phyloP scores from a whole-genome alignment of 2,113 vertebrate species.

The Thunnus maccoyii region DNA sequence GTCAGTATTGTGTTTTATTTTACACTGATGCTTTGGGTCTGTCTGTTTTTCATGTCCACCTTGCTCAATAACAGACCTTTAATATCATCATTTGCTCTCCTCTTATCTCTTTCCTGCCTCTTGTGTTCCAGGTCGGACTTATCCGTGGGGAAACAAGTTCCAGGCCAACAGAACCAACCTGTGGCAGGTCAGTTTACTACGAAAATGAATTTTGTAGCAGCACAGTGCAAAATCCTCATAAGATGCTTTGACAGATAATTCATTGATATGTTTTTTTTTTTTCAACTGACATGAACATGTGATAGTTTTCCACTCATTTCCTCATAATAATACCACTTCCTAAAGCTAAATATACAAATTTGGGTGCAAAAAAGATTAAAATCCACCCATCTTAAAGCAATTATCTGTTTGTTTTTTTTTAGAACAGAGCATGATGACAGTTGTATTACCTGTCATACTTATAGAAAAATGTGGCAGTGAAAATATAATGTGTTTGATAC shows the following conservation, averaged over 20 bases:
- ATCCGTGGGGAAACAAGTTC: slow-evolving; percentile 97
- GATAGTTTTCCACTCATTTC: neutral
- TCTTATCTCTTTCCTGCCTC: neutral
- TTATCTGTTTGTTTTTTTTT: too few relatives aligned
- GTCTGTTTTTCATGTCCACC: neutral
- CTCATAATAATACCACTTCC: neutral
- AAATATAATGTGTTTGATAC: too few relatives aligned
- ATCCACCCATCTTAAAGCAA: too few relatives aligned
- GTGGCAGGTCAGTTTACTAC: slow-evolving; percentile 90
- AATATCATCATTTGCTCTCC: neutral
- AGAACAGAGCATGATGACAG: too few relatives aligned
- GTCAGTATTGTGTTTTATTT: neutral
- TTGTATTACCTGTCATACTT: too few relatives aligned
- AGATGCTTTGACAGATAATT: neutral
- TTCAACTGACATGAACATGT: neutral
- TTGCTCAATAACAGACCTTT: neutral
- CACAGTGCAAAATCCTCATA: neutral
- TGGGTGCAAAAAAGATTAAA: neutral
- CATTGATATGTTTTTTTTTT: neutral
- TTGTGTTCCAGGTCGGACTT: slow-evolving; percentile 86
- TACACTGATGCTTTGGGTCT: neutral
- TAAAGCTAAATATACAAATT: neutral
- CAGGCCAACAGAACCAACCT: slow-evolving; percentile 92
- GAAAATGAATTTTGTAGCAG: neutral
- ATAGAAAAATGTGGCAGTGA: too few relatives aligned